Evolutionary conservation across 2,888 invertebrate genomes (phyloP).

Genomic region (Oscheius onirici): DNA sequence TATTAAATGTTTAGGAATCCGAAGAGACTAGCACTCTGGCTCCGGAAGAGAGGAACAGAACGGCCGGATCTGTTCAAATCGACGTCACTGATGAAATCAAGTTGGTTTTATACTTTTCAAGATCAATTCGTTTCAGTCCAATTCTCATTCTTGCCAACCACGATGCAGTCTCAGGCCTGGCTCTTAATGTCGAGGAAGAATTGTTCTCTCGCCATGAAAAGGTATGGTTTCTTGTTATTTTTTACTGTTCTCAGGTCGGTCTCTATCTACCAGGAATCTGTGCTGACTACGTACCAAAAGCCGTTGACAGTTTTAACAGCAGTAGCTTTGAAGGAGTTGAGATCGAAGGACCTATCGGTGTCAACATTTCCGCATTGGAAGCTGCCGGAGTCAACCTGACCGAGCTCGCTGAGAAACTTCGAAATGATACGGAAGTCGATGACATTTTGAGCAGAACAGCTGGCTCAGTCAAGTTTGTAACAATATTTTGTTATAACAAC

Average conservation of each 20-base stretch:
- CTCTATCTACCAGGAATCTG: constrained; percentile 67
- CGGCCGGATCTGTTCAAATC: neutral
- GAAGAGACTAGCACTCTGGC: neutral
- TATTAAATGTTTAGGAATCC: neutral
- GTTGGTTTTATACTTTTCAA: constrained; percentile 30
- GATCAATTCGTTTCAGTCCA: constrained; percentile 53
- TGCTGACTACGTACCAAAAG: constrained; percentile 66
- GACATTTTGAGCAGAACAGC: constrained; percentile 66
- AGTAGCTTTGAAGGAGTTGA: constrained; percentile 69
- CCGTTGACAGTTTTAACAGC: constrained; percentile 65
- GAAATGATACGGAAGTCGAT: constrained; percentile 71
- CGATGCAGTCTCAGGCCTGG: constrained; percentile 52
- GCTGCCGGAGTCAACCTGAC: constrained; percentile 67
- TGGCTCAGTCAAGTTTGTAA: constrained; percentile 53
- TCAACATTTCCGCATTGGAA: constrained; percentile 67
- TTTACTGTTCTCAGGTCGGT: constrained; percentile 37
- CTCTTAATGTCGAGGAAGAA: constrained; percentile 52
- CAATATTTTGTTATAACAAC: neutral
- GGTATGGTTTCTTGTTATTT: constrained; percentile 23
- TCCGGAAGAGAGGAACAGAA: neutral
- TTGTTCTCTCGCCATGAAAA: constrained; percentile 60
- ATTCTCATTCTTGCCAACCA: constrained; percentile 51
- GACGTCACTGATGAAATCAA: constrained; percentile 55
- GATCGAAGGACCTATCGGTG: constrained; percentile 69
- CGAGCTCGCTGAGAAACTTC: constrained; percentile 67